These are phyloP conservation scores for Coenonympha arcania DNA, from an alignment of 2,888 invertebrate species.

Conservation along the genomic window DNA sequence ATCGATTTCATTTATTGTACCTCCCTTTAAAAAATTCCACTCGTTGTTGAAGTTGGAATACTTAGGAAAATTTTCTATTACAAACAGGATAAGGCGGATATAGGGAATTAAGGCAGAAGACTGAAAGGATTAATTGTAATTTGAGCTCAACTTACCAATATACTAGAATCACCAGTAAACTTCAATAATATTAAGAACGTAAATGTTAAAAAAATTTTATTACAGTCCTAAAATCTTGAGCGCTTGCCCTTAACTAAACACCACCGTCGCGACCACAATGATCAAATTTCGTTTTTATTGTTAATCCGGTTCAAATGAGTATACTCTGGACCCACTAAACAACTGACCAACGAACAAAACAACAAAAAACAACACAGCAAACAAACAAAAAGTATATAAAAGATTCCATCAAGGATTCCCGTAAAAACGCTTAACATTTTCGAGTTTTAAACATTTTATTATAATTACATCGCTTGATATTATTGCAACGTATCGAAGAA, in stretches of 20 bases:
- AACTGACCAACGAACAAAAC: slow-evolving; percentile 46
- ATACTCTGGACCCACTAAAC: slow-evolving; percentile 53
- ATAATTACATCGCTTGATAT: slow-evolving; percentile 20
- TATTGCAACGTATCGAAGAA: too few species aligned
- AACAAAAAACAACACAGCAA: slow-evolving; percentile 50
- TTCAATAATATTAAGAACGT: too few species aligned
- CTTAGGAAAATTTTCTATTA: too few species aligned
- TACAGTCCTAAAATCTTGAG: not conserved
- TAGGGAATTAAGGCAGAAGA: too few species aligned
- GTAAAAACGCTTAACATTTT: slow-evolving; percentile 30
- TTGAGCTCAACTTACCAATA: too few species aligned
- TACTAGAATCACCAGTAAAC: too few species aligned
- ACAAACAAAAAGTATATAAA: slow-evolving; percentile 36
- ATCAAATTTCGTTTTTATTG: slow-evolving; percentile 75
- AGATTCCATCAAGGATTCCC: slow-evolving; percentile 47
- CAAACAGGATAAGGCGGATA: too few species aligned
- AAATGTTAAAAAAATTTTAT: too few species aligned
- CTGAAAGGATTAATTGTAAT: too few species aligned
- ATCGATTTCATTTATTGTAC: too few species aligned
- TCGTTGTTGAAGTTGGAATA: too few species aligned
- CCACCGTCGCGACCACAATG: slow-evolving; percentile 56
- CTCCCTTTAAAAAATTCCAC: too few species aligned
- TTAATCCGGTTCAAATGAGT: slow-evolving; percentile 68
- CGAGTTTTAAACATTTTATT: slow-evolving; percentile 24
- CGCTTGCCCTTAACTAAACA: slow-evolving; percentile 50